phyloP scores from a whole-genome alignment of 2,797 vertebrate species.

The Falco concolor region DNA sequence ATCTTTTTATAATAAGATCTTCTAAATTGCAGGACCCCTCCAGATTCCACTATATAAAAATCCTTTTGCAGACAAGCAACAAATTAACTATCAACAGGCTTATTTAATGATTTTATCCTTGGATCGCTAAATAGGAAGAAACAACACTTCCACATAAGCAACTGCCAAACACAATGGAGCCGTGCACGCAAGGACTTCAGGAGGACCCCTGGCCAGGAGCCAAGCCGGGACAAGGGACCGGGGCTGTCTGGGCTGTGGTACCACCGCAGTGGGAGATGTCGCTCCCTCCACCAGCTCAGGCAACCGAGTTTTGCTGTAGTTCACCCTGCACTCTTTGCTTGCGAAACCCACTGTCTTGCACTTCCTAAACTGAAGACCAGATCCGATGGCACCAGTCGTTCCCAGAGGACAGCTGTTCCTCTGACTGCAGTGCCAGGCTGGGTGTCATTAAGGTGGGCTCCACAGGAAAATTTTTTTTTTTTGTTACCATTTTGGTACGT shows the following conservation, averaged over 20 bases:
- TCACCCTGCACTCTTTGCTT: not conserved
- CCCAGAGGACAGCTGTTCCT: not conserved
- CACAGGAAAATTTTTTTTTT: not conserved
- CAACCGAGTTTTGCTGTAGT: not conserved
- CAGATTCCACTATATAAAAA: not conserved
- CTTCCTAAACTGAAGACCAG: not conserved
- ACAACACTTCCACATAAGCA: not conserved
- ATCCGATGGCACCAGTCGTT: not conserved
- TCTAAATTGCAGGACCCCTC: not conserved
- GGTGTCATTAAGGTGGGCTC: not conserved
- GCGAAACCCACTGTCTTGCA: not conserved
- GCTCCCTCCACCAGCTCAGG: not conserved
- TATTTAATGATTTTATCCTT: not conserved
- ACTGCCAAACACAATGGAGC: rapidly evolving
- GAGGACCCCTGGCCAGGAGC: not conserved
- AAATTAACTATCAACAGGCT: not conserved
- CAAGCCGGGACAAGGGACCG: not conserved
- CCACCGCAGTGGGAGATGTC: rapidly evolving
- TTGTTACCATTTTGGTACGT: rapidly evolving
- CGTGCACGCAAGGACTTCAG: rapidly evolving
- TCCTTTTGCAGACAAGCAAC: not conserved
- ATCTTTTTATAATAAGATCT: not conserved
- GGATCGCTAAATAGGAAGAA: not conserved
- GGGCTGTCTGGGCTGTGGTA: not conserved
- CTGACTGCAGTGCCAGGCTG: not conserved